phyloP scores from a whole-genome alignment of 2,888 invertebrate genomes.

The Allygus modestus region DNA sequence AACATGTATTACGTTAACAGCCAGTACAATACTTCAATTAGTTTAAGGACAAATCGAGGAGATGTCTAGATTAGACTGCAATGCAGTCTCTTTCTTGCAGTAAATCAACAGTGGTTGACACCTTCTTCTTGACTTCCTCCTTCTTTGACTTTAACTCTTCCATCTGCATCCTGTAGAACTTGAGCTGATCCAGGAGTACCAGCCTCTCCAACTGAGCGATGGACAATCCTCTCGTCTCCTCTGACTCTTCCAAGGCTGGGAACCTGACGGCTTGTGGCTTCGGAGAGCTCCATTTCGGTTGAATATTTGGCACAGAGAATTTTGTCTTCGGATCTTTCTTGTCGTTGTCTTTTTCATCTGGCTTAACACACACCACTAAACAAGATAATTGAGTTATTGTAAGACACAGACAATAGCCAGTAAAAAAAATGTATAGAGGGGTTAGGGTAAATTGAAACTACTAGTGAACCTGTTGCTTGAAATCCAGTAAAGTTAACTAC shows the following conservation, averaged over 20 bases:
- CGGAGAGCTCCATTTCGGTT: neutral
- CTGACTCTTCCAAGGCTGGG: neutral
- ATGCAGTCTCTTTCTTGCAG: conserved; percentile 47
- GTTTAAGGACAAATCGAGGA: neutral
- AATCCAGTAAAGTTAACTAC: no score
- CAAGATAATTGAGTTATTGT: conserved; percentile 10
- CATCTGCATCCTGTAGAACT: conserved; percentile 36
- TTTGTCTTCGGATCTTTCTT: conserved; percentile 12
- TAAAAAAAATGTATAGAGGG: no score
- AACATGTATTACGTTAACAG: neutral
- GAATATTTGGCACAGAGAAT: conserved; percentile 33
- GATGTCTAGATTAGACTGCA: conserved; percentile 1
- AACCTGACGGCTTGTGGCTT: neutral
- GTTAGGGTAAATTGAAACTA: no score
- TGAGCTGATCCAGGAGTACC: conserved; percentile 39
- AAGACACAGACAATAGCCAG: no score
- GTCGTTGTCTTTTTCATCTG: conserved; percentile 13
- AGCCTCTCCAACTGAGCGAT: conserved; percentile 12
- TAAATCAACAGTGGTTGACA: neutral
- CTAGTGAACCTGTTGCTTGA: no score
- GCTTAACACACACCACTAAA: conserved; percentile 29
- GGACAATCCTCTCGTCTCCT: conserved; percentile 31
- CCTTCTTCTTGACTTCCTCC: conserved; percentile 39
- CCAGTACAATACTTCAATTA: neutral
- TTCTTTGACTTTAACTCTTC: conserved; percentile 30